Conservation (phyloP, 1,140 invertebrate species). For the Leucophenga varia region DNA sequence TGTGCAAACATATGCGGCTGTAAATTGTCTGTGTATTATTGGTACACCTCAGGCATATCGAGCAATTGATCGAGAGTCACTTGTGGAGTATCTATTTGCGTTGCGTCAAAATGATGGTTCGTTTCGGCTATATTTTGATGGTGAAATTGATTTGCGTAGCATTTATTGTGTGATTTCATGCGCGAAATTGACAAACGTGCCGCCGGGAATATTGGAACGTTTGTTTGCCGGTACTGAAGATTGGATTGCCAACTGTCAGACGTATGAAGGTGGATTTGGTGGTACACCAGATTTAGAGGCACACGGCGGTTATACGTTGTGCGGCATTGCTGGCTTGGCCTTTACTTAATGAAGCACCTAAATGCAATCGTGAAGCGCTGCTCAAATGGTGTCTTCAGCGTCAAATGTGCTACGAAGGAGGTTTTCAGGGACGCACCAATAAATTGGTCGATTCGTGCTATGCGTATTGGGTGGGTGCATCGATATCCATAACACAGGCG, state of each 20-base stretch:
- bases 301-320: constrained; percentile 98
- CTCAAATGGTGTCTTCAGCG: constrained; percentile 84
- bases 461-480: constrained; percentile 96
- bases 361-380: constrained; percentile 77
- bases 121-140: constrained; percentile 87
- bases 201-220: constrained; percentile 63
- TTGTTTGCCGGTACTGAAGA: constrained; percentile 84
- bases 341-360: constrained; percentile 77
- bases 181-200: constrained; percentile 83
- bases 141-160: constrained; percentile 94
- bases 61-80: constrained; percentile 76
- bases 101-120: constrained; percentile 83
- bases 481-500: constrained; percentile 76
- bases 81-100: constrained; percentile 76
- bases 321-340: constrained; percentile 86
- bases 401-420: constrained; percentile 89
- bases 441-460: constrained; percentile 99
- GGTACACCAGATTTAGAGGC: constrained; percentile 94
- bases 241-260: constrained; percentile 93
- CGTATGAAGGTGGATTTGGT: constrained; percentile 97
- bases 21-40: constrained; percentile 88
- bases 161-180: constrained; percentile 92
- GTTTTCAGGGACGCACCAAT: constrained; percentile 94
- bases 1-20: constrained; percentile 95
- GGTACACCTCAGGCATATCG: constrained; percentile 84